These are phyloP conservation scores for Sprattus sprattus DNA, from an alignment of 2,113 vertebrate genomes.

Conservation along the genomic window DNA sequence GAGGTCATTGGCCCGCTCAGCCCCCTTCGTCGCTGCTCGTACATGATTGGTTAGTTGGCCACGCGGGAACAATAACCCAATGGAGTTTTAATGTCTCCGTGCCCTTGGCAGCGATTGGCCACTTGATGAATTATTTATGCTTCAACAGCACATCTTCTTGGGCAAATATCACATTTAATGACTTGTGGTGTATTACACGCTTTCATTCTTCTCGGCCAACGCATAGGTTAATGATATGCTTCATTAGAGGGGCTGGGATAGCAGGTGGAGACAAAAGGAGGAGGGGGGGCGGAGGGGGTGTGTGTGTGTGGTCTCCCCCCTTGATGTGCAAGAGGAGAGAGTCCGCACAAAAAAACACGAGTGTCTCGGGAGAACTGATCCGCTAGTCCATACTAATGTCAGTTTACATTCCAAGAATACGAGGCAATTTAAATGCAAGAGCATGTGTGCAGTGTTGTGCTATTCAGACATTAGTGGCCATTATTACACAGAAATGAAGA, in stretches of 20 bases:
- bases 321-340: too few relatives aligned
- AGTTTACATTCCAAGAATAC: too few relatives aligned
- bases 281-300: not conserved
- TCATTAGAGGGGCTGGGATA: slow-evolving; percentile 14
- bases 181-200: not conserved
- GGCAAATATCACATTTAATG: slow-evolving; percentile 42
- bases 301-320: too few relatives aligned
- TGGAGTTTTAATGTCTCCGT: slow-evolving; percentile 42
- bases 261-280: not conserved
- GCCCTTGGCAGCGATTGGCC: slow-evolving; percentile 47
- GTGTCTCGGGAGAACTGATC: too few relatives aligned
- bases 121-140: slow-evolving; percentile 48
- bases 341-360: too few relatives aligned
- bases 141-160: slow-evolving; percentile 45
- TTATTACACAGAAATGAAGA: too few relatives aligned
- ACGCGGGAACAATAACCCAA: not conserved
- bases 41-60: not conserved
- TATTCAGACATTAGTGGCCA: too few relatives aligned
- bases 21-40: too few relatives aligned
- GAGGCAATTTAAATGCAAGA: too few relatives aligned
- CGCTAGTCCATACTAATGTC: too few relatives aligned
- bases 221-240: slow-evolving; percentile 18
- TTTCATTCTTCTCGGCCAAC: slow-evolving; percentile 24
- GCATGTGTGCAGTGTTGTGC: too few relatives aligned
- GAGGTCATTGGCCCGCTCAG: not conserved